Percentiles rank a stretch among this genome's conserved stretches.
phyloP scores from a whole-genome alignment of 1,140 invertebrate genomes.

The Probaryconus sp. region DNA sequence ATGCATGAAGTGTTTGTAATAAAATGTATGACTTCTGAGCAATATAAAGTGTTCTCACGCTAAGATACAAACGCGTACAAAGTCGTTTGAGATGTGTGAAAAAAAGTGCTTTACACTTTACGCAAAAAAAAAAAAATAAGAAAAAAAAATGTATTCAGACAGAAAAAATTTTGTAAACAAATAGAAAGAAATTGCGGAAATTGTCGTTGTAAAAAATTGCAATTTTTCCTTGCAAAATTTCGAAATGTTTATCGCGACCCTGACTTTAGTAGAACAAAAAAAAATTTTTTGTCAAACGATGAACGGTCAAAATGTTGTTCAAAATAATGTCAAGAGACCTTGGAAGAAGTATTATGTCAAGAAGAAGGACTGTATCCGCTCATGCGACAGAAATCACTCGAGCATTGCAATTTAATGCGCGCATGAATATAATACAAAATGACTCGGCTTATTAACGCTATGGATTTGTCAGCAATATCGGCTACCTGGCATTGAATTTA shows the following conservation, averaged over 20 bases:
- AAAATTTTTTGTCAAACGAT: slow-evolving; percentile 7
- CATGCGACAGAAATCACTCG: slow-evolving; percentile 57
- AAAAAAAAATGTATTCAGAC: too few species aligned
- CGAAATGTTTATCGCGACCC: neutral
- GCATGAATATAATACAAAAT: slow-evolving; percentile 58
- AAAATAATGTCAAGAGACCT: slow-evolving; percentile 42
- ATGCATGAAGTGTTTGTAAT: neutral
- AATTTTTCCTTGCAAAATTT: too few species aligned
- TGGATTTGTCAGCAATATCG: slow-evolving; percentile 51
- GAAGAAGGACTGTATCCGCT: slow-evolving; percentile 50
- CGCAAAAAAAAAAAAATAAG: too few species aligned
- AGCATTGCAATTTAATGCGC: slow-evolving; percentile 57
- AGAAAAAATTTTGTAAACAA: too few species aligned
- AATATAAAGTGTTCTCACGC: neutral
- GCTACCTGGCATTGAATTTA: slow-evolving; percentile 56
- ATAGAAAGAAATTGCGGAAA: too few species aligned
- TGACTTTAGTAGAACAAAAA: too few species aligned
- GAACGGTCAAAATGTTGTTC: slow-evolving; percentile 23
- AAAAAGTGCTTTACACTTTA: too few species aligned
- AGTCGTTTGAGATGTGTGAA: neutral
- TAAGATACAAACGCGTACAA: neutral
- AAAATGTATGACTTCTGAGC: neutral
- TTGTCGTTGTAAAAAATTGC: too few species aligned
- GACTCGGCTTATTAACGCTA: slow-evolving; percentile 48
- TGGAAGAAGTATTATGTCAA: slow-evolving; percentile 25